Base-by-base conservation (phyloP, 2,113 vertebrate genomes). In the Apaloderma vittatum region DNA sequence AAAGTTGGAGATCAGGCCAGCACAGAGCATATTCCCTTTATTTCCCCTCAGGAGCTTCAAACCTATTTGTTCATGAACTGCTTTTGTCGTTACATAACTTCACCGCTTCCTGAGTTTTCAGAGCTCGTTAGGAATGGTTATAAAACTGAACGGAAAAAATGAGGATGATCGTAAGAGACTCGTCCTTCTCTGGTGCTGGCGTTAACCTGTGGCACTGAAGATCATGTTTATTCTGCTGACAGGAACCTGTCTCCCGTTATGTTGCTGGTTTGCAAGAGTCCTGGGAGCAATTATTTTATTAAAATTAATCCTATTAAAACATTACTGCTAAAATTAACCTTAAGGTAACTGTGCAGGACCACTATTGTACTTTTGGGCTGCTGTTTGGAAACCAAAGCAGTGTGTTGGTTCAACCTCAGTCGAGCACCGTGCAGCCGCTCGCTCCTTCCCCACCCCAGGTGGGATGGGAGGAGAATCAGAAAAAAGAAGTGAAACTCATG, bases 211-310 rank as follows among this genome's bases (percentile, higher is more conserved):
- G n/a, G 24, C n/a, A 7, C 46, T 18, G 15, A 34, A 83, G 11
- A 29, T 55, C 59, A 5, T 7, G 22, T 30, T 15, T 30, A 12
- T 34, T 58, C 65, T 66, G 27, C 37, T 37, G 62, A 40, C 1
- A 2, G 36, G 79, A 54, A 8, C 36, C 1, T 2, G 3, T 43
- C 81, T 24, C 73, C 3, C 0, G 0, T 40, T 27, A 52, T 29
- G 2, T 8, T 29, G 12, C 58, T 6, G 2, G 3, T 57, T 36
- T 62, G 36, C 30, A 46, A 17, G 40, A 48, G 24, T 43, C 14
- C 34, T 66, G 14, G 12, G 49, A 6, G 5, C 5, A 65, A 29
- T 72, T 61, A 9, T 19, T 45, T 26, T 37, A 15, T 36, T 36
- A 55, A 81, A 68, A 72, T 30, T 8, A 27, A n/a, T 22, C 45